Percentiles rank a stretch among this genome's conserved stretches.
phyloP scores from a whole-genome alignment of 1,140 invertebrate species.

The Scaptomyza montana region DNA sequence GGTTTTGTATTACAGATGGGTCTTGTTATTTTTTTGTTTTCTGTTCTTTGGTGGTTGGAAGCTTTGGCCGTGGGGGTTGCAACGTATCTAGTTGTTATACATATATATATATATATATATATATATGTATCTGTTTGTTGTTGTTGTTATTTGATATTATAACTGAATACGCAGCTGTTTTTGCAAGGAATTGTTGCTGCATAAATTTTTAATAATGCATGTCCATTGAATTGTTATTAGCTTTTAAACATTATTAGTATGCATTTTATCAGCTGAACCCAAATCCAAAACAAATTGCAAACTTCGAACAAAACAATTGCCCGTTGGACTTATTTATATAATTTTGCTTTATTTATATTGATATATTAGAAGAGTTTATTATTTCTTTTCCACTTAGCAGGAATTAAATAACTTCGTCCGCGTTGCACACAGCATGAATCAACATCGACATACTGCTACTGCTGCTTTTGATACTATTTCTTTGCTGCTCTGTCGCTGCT shows the following conservation, averaged over 20 bases:
- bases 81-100: constrained; percentile 44
- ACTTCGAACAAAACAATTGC: not conserved
- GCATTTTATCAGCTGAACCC: constrained; percentile 32
- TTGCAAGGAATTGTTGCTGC: constrained; percentile 44
- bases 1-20: constrained; percentile 69
- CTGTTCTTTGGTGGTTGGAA: constrained; percentile 32
- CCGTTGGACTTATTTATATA: constrained; percentile 49
- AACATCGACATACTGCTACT: constrained; percentile 65
- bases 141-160: constrained; percentile 47
- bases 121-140: constrained; percentile 66
- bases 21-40: constrained; percentile 10
- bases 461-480: constrained; percentile 15
- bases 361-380: constrained; percentile 52
- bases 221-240: constrained; percentile 16
- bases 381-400: constrained; percentile 50
- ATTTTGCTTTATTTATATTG: constrained; percentile 61
- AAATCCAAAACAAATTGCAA: constrained; percentile 4
- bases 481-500: constrained; percentile 29
- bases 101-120: no score
- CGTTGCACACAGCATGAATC: constrained; percentile 55
- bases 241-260: constrained; percentile 41
- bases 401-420: constrained; percentile 65
- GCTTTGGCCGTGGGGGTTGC: constrained; percentile 53
- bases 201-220: constrained; percentile 20
- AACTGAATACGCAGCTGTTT: constrained; percentile 60